Percentiles rank a stretch among this genome's conserved stretches.
Conservation (phyloP, 2,888 invertebrate species). For the Salpingus planirostris region DNA sequence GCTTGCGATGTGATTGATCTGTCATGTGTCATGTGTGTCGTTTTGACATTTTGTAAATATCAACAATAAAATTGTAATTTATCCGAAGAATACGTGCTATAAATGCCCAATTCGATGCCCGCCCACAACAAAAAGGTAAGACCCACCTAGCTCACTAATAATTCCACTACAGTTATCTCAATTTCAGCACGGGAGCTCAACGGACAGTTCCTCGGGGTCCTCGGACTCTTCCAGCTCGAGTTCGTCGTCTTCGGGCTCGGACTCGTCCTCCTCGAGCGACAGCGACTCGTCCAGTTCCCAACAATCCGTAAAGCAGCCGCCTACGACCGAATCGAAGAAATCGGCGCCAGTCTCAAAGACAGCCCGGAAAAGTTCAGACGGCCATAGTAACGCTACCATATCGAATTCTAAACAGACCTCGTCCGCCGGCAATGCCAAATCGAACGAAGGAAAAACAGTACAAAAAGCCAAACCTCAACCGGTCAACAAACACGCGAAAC, state of each 20-base stretch:
- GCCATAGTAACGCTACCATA: constrained; percentile 5
- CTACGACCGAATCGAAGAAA: constrained; percentile 31
- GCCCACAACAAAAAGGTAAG: constrained; percentile 23
- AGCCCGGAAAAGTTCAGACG: constrained; percentile 33
- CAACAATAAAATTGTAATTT: too few species aligned
- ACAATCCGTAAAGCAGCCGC: constrained; percentile 34
- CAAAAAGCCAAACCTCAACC: constrained; percentile 7
- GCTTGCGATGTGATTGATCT: neutral
- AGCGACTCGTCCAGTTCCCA: constrained; percentile 57
- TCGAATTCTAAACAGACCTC: constrained; percentile 3
- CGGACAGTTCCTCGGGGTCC: constrained; percentile 56
- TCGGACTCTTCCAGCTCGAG: constrained; percentile 59
- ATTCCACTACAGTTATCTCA: constrained; percentile 5
- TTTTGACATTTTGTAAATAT: constrained; percentile 2
- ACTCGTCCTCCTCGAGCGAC: constrained; percentile 61
- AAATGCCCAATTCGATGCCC: constrained; percentile 2
- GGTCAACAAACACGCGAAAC: constrained; percentile 4
- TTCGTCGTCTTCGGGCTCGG: constrained; percentile 61
- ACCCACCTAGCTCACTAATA: neutral
- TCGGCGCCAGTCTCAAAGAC: constrained; percentile 33
- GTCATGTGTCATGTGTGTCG: neutral
- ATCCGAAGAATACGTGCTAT: too few species aligned
- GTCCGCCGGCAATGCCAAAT: constrained; percentile 5
- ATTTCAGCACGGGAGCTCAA: constrained; percentile 42
- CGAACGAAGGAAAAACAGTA: constrained; percentile 17